Evolutionary conservation across 1,140 invertebrate species (phyloP).

Genomic region (Drosophila pruinosa): DNA sequence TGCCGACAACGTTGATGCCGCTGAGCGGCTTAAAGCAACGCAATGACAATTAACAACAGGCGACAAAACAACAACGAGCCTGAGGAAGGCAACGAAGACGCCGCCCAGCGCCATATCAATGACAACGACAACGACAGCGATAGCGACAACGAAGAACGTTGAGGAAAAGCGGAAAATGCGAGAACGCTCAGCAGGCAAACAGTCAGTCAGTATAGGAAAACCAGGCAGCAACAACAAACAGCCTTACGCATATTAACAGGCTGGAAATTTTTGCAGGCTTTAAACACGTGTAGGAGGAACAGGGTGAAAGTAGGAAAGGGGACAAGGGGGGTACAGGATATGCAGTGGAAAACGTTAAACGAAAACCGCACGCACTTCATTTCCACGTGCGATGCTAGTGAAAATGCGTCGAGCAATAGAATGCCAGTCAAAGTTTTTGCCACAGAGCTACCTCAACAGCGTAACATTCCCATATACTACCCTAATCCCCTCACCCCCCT

Average conservation of each 20-base stretch:
- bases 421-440: slow-evolving; percentile 48
- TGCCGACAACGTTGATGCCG: slow-evolving; percentile 31
- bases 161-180: slow-evolving; percentile 23
- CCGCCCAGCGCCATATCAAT: slow-evolving; percentile 58
- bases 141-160: slow-evolving; percentile 1
- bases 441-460: slow-evolving; percentile 22
- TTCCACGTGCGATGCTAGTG: slow-evolving; percentile 36
- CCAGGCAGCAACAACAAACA: not conserved
- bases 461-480: not conserved
- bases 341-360: slow-evolving; percentile 36
- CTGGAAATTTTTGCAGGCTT: slow-evolving; percentile 52
- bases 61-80: slow-evolving; percentile 56
- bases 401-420: slow-evolving; percentile 40
- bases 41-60: slow-evolving; percentile 79
- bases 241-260: slow-evolving; percentile 74
- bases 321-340: too few relatives aligned
- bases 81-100: slow-evolving; percentile 29
- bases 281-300: not conserved
- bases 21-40: slow-evolving; percentile 71
- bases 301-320: too few relatives aligned
- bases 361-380: slow-evolving; percentile 52
- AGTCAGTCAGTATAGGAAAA: not conserved
- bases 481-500: not conserved
- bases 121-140: slow-evolving; percentile 45
- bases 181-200: slow-evolving; percentile 18